Base-by-base conservation (phyloP, 1,140 invertebrate species). In the Mamestra configurata region DNA sequence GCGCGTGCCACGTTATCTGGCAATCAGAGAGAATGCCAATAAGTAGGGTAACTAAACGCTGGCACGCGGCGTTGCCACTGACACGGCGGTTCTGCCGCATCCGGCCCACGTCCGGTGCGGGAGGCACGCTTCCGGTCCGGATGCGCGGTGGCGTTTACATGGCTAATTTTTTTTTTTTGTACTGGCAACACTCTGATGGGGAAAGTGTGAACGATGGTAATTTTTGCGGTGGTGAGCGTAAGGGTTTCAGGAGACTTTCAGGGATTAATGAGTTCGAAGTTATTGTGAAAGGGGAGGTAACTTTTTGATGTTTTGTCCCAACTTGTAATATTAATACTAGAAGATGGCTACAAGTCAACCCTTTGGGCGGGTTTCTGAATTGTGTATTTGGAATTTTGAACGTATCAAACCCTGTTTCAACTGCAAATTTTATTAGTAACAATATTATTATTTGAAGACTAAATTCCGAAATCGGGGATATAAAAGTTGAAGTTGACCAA, bases 91-190 rank as follows among this genome's bases (percentile, higher is more conserved):
- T 18, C 31, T 6, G 76, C 59, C 40, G 72, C 57, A 71, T 77
- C 79, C 84, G 78, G 59, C 1, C 81, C 79, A 66, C 68, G 81
- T 86, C 85, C 86, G 86, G 88, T 79, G 55, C 76, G 81, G 71
- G 83, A 84, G 83, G 77, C 80, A 68, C 55, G 77, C 81, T 80
- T 91, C 89, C 89, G 86, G 88, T 66, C 86, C 80, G 84, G 85
- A 85, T 73, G 77, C 22, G 51, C 24, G 37, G 73, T 49, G 68
- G 71, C 64, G 70, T 76, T 79, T 53, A 57, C 59, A 73, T 61
- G 35, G 57, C 37, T 57, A 77, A 72, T 77, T 24, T 57, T 51
- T 75, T 68, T 31, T 51, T 78, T 77, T 72, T 59, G 49, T 68
- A 68, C 13, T 43, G 18, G 61, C 61, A 40, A 66, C 61, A 13